A percentile compares a stretch with the other conserved stretches of the same genome.
Evolutionary conservation across 2,113 vertebrate species (phyloP).

Genomic region (Dipodomys stephensi): DNA sequence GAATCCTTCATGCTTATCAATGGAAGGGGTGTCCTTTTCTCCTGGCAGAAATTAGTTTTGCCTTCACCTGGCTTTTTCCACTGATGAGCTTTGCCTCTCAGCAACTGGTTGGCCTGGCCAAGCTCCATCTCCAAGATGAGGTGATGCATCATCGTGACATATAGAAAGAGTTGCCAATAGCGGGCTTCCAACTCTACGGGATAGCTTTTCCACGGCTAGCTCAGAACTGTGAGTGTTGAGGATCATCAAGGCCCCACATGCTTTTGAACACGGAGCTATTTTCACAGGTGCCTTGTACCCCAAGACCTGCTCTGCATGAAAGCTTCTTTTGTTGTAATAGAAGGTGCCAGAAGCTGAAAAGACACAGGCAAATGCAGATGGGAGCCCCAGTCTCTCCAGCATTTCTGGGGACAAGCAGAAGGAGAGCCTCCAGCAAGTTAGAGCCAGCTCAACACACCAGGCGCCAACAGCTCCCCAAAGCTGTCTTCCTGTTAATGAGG

Average conservation of each 20-base stretch:
- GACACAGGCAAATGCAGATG: fast-evolving
- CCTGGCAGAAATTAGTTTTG: conserved; percentile 58
- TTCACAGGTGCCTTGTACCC: not conserved
- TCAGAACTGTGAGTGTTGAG: too few relatives aligned
- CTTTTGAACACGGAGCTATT: not conserved
- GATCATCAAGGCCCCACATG: not conserved
- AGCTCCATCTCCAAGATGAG: not conserved
- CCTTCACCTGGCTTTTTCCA: conserved; percentile 40
- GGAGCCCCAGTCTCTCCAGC: not conserved
- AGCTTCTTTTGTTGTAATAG: not conserved
- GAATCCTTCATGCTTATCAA: not conserved
- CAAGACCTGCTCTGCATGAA: not conserved
- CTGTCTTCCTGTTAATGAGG: not conserved
- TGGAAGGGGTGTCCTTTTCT: conserved; percentile 63
- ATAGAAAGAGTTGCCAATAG: not conserved
- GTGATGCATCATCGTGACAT: conserved; percentile 15
- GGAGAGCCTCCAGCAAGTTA: not conserved
- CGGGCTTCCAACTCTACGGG: not conserved
- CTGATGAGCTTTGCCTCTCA: conserved; percentile 38
- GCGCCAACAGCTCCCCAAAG: not conserved
- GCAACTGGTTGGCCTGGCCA: conserved; percentile 19
- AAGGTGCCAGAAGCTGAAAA: not conserved
- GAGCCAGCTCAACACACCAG: not conserved
- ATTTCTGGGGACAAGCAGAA: not conserved
- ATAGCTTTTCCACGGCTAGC: not conserved